phyloP scores from a whole-genome alignment of 2,113 vertebrate genomes.

The Procavia capensis region DNA sequence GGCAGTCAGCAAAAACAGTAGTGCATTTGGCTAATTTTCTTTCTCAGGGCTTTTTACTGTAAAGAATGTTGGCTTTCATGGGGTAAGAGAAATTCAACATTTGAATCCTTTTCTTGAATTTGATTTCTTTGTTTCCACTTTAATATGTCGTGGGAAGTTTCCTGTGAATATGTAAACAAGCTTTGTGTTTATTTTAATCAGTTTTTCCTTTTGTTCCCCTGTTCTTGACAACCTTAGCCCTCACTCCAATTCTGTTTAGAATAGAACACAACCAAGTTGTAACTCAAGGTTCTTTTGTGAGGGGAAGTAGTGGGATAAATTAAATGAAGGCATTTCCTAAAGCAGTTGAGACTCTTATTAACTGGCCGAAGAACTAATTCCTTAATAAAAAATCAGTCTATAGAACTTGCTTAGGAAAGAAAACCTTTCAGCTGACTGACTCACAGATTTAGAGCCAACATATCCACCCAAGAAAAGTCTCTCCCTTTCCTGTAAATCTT shows the following conservation, averaged over 20 bases:
- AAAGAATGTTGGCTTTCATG: slow-evolving; percentile 39
- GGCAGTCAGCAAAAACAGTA: slow-evolving; percentile 39
- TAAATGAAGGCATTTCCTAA: slow-evolving; percentile 18
- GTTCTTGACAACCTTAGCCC: background rate
- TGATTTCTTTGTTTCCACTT: slow-evolving; percentile 73
- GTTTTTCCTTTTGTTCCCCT: slow-evolving; percentile 57
- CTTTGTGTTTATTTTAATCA: slow-evolving; percentile 71
- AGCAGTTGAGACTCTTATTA: background rate
- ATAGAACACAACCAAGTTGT: background rate
- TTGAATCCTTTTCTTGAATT: slow-evolving; percentile 25
- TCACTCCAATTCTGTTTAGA: background rate
- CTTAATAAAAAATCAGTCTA: background rate
- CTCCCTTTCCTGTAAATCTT: background rate
- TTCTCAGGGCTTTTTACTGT: slow-evolving; percentile 43
- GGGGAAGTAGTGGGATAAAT: slow-evolving; percentile 3
- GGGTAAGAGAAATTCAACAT: slow-evolving; percentile 57
- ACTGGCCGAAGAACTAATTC: background rate
- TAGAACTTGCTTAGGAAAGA: background rate
- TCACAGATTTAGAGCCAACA: background rate
- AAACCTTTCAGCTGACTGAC: background rate
- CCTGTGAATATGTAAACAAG: slow-evolving; percentile 63
- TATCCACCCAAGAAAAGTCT: background rate
- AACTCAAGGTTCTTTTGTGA: background rate
- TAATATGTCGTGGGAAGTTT: slow-evolving; percentile 53
- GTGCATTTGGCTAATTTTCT: slow-evolving; percentile 58